Evolutionary conservation across 2,113 vertebrate genomes (phyloP), one percentile per base, ranked within the genome.

Genomic region (Trogon surrucura): DNA sequence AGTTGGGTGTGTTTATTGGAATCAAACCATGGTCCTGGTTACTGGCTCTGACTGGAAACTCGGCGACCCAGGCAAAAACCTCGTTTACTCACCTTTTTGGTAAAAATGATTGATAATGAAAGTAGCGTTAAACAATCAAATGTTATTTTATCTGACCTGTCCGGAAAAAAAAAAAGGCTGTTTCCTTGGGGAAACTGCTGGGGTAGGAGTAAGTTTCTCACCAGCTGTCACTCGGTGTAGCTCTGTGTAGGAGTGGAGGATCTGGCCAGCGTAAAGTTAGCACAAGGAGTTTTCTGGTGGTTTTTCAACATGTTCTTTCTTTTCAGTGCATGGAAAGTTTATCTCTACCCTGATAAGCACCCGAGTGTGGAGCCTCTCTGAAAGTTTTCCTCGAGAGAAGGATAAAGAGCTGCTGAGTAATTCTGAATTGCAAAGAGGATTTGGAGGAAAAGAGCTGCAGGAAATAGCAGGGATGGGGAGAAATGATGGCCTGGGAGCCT

Each of bases 211-310:
- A 15, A 70, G 23, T 56, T 61, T 41, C 41, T 50, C 16, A 5
- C 13, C 1, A 3, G 38, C 17, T 34, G 9, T 20, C 13, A 11
- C 8, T n/a, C 25, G 6, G 27, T 51, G 32, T 21, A 60, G 65
- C 25, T 44, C 16, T 12, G 12, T 23, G 45, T 25, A 10, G 36
- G 13, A 62, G 32, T 27, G 44, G 48, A 80, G 80, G 23, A 45
- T 47, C 23, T 27, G 36, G 16, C 34, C 16, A 22, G 3, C 0
- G 0, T 11, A 13, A 41, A 73, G 8, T 27, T 23, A 56, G 20
- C 48, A 23, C 18, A 12, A 60, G 9, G 1, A 17, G 16, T 20
- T 60, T 66, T 41, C 30, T 18, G 6, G 16, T 38, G 5, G 5
- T 61, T 5, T 61, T 54, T 32, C 20, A 30, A 44, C 29, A 5